phyloP scores from a whole-genome alignment of 2,113 vertebrate genomes.

The Oophaga pumilio region DNA sequence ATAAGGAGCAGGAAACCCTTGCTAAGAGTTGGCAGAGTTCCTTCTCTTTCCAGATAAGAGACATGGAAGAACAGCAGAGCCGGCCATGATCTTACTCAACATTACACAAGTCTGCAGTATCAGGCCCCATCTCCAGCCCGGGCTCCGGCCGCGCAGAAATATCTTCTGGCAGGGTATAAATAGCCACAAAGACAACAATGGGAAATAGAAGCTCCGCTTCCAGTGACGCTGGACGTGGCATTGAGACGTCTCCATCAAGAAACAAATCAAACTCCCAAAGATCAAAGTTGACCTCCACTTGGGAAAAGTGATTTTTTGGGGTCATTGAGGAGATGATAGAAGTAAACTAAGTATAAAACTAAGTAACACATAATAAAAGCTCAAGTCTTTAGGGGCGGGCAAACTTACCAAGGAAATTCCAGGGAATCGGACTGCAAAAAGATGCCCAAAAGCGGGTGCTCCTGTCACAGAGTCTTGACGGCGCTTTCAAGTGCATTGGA shows the following conservation, averaged over 20 bases:
- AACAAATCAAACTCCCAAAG: no score
- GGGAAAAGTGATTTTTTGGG: no score
- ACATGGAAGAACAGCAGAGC: conserved; percentile 60
- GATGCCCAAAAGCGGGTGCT: no score
- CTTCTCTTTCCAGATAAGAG: conserved; percentile 61
- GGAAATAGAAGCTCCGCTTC: neutral
- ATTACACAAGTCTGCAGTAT: conserved; percentile 62
- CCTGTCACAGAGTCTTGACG: no score
- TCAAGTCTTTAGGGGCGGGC: no score
- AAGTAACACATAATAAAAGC: no score
- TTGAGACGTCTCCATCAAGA: neutral
- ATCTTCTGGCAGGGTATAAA: conserved; percentile 7
- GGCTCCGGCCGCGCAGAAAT: neutral
- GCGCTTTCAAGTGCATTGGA: no score
- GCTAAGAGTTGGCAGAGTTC: conserved; percentile 53
- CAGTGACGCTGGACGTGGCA: neutral
- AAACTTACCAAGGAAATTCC: no score
- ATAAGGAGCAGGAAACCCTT: conserved; percentile 63
- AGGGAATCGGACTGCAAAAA: no score
- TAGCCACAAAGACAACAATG: neutral
- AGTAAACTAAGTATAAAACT: no score
- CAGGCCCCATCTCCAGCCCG: conserved; percentile 54
- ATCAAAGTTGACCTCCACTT: no score
- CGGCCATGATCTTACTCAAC: conserved; percentile 61
- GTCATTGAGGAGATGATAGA: no score